These are phyloP conservation scores for Struthidea cinerea DNA, from an alignment of 2,113 vertebrate genomes.

Conservation along the genomic window DNA sequence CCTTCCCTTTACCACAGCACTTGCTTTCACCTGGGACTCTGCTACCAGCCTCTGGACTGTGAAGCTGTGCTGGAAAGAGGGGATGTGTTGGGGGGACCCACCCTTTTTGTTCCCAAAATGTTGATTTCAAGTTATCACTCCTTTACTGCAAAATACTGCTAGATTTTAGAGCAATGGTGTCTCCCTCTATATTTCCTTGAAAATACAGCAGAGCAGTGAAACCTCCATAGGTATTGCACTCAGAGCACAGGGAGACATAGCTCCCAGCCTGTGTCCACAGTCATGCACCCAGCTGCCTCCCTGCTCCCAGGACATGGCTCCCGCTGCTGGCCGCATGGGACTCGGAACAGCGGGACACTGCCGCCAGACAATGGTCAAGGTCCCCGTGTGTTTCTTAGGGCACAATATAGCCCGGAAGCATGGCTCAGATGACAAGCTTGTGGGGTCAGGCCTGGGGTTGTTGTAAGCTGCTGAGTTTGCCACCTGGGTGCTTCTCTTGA, in stretches of 20 bases:
- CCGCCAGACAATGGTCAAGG: accelerated
- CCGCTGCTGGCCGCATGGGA: accelerated
- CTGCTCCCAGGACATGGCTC: background rate
- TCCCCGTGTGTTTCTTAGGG: background rate
- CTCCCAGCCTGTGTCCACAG: accelerated
- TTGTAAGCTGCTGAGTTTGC: background rate
- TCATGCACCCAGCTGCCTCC: background rate
- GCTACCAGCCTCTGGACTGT: background rate
- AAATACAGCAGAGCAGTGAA: background rate
- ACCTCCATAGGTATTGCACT: background rate
- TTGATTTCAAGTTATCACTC: background rate
- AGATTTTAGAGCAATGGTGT: background rate
- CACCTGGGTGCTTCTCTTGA: background rate
- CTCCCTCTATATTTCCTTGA: background rate
- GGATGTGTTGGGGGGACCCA: accelerated
- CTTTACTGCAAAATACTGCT: background rate
- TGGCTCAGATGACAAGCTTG: background rate
- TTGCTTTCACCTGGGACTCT: background rate
- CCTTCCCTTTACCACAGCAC: background rate
- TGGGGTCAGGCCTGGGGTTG: background rate
- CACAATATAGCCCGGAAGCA: accelerated
- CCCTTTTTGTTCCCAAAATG: background rate
- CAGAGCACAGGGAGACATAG: background rate
- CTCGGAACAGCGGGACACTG: accelerated
- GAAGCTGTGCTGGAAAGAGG: background rate